phyloP scores from a whole-genome alignment of 1,140 invertebrate species.

The Cydia strobilella region DNA sequence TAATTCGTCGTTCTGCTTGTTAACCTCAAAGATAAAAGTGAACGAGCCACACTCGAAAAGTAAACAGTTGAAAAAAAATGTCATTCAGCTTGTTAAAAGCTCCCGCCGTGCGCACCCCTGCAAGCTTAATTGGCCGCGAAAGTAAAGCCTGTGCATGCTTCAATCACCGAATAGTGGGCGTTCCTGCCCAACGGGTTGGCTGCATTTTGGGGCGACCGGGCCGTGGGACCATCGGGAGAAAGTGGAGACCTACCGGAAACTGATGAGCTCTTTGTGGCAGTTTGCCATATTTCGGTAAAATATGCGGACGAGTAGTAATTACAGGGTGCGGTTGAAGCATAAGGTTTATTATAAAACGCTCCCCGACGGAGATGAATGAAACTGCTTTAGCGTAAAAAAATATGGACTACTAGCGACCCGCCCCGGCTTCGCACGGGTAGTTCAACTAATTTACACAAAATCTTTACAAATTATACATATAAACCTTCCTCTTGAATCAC shows the following conservation, averaged over 20 bases:
- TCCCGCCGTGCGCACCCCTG: conserved; percentile 16
- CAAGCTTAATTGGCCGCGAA: conserved; percentile 66
- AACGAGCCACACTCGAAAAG: not conserved
- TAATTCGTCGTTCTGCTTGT: not conserved
- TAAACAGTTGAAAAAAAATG: conserved; percentile 2
- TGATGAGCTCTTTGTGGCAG: conserved; percentile 63
- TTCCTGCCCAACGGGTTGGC: conserved; percentile 62
- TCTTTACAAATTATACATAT: no score
- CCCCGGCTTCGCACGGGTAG: no score
- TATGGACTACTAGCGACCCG: no score
- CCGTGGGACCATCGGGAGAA: conserved; percentile 70
- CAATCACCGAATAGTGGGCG: conserved; percentile 73
- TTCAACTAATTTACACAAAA: no score
- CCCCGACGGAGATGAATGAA: not conserved
- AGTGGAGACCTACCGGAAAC: conserved; percentile 48
- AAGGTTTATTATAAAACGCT: conserved; percentile 37
- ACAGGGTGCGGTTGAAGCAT: conserved; percentile 47
- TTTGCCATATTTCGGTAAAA: conserved; percentile 53
- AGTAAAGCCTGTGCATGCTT: conserved; percentile 62
- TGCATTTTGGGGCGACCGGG: conserved; percentile 55
- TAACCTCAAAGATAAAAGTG: conserved; percentile 7
- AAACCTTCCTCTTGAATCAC: no score
- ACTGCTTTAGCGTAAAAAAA: not conserved
- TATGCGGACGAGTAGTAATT: conserved; percentile 61
- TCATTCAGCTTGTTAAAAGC: conserved; percentile 33